A percentile compares a stretch with the other conserved stretches of the same genome.
phyloP scores from a whole-genome alignment of 2,797 vertebrate genomes.

The Jordanella pulchra region DNA sequence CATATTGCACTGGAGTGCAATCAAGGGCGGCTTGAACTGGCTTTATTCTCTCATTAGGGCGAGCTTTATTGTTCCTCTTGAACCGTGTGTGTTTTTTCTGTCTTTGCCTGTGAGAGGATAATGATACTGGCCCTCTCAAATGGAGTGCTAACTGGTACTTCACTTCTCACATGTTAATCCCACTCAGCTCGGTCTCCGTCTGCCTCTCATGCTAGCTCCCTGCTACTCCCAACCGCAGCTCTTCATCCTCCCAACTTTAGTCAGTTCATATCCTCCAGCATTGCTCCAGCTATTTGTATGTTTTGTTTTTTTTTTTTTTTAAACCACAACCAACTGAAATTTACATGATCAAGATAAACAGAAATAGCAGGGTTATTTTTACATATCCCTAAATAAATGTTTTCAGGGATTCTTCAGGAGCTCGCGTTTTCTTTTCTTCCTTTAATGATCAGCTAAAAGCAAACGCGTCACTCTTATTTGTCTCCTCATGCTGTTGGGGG shows the following conservation, averaged over 20 bases:
- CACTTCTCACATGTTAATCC: slow-evolving; percentile 78
- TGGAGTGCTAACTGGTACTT: slow-evolving; percentile 79
- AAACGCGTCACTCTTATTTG: slow-evolving; percentile 66
- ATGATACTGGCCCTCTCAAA: slow-evolving; percentile 75
- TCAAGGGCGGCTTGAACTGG: slow-evolving; percentile 78
- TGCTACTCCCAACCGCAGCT: slow-evolving; percentile 38
- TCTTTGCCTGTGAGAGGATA: slow-evolving; percentile 73
- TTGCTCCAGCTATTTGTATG: slow-evolving; percentile 7
- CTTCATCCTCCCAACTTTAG: slow-evolving; percentile 25
- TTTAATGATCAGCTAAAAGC: slow-evolving; percentile 50
- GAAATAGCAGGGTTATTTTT: slow-evolving; percentile 11
- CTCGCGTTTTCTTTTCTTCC: slow-evolving; percentile 6
- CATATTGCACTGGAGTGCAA: slow-evolving; percentile 67
- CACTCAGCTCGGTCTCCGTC: slow-evolving; percentile 59
- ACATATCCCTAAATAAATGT: slow-evolving; percentile 7
- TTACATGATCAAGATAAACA: slow-evolving; percentile 13
- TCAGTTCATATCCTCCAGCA: slow-evolving; percentile 7
- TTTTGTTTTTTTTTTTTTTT: too few species aligned
- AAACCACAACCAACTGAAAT: slow-evolving; percentile 10
- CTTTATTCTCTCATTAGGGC: slow-evolving; percentile 73
- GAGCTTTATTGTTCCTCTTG: slow-evolving; percentile 81
- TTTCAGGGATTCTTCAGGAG: slow-evolving; percentile 9
- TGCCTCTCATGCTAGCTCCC: slow-evolving; percentile 45
- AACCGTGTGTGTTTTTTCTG: slow-evolving; percentile 61
- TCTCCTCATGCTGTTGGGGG: slow-evolving; percentile 64